Percentiles rank a stretch among this genome's conserved stretches.
Conservation (phyloP, 2,113 vertebrate species). For the Symphodus melops region DNA sequence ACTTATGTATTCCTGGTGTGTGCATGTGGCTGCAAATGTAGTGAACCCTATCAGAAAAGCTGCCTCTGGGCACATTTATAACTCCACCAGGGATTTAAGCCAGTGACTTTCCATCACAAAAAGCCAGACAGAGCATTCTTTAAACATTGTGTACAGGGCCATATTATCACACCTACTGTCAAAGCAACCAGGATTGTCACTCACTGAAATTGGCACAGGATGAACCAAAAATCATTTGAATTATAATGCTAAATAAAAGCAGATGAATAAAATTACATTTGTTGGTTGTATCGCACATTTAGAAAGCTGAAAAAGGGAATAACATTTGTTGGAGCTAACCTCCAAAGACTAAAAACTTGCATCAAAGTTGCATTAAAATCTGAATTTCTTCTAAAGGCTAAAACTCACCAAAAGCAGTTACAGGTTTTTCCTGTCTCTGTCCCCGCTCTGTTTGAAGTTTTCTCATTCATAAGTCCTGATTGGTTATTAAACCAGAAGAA, state of each 20-base stretch:
- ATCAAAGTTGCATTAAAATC: background rate
- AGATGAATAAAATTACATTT: background rate
- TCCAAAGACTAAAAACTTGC: background rate
- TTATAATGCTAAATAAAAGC: background rate
- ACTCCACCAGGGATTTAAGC: conserved; percentile 64
- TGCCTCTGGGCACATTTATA: conserved; percentile 63
- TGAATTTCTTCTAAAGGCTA: conserved; percentile 6
- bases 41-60: conserved; percentile 63
- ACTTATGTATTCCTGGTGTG: conserved; percentile 67
- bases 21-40: conserved; percentile 59
- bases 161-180: conserved; percentile 43
- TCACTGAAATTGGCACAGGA: conserved; percentile 13
- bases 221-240: background rate
- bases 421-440: conserved; percentile 43
- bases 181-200: conserved; percentile 23
- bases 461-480: conserved; percentile 63
- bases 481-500: conserved; percentile 45
- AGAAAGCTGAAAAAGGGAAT: background rate
- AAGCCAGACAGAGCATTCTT: conserved; percentile 55
- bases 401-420: conserved; percentile 67
- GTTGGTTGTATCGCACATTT: background rate
- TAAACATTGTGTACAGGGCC: conserved; percentile 51
- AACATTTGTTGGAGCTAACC: background rate
- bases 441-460: conserved; percentile 35
- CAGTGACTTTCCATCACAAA: conserved; percentile 64